phyloP scores from a whole-genome alignment of 2,797 vertebrate genomes.

The Petrocephalus schoutedeni region DNA sequence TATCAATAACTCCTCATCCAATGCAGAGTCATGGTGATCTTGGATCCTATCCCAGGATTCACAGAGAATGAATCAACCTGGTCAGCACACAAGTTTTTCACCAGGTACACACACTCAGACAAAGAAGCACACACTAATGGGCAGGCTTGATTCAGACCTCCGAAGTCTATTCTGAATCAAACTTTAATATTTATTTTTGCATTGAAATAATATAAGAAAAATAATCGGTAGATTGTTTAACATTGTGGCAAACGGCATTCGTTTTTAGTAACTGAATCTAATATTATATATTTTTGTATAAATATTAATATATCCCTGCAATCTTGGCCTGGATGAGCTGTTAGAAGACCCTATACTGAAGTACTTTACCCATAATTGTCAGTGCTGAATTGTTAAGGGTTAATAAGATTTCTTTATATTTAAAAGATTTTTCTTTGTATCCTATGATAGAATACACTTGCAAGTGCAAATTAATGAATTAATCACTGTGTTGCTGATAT shows the following conservation, averaged over 20 bases:
- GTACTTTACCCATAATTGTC: neutral
- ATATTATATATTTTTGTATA: neutral
- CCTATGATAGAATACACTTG: neutral
- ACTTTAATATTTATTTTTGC: neutral
- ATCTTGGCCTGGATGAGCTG: neutral
- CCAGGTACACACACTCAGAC: neutral
- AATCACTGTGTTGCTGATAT: neutral
- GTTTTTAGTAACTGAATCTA: neutral
- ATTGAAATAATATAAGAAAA: neutral
- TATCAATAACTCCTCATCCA: neutral
- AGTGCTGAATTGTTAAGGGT: neutral
- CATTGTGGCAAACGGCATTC: neutral
- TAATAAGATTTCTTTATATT: neutral
- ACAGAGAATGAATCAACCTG: neutral
- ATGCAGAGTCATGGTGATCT: neutral
- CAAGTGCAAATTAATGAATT: neutral
- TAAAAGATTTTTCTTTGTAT: neutral
- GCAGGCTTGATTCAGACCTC: neutral
- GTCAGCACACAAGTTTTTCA: neutral
- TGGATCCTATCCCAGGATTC: neutral
- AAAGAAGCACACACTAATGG: neutral
- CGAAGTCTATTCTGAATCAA: neutral
- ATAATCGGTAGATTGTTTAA: too few relatives aligned
- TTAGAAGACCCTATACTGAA: neutral
- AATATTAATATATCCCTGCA: neutral